These are phyloP conservation scores for Sarcophaga subvicina DNA, from an alignment of 2,888 invertebrate species.

Conservation along the genomic window DNA sequence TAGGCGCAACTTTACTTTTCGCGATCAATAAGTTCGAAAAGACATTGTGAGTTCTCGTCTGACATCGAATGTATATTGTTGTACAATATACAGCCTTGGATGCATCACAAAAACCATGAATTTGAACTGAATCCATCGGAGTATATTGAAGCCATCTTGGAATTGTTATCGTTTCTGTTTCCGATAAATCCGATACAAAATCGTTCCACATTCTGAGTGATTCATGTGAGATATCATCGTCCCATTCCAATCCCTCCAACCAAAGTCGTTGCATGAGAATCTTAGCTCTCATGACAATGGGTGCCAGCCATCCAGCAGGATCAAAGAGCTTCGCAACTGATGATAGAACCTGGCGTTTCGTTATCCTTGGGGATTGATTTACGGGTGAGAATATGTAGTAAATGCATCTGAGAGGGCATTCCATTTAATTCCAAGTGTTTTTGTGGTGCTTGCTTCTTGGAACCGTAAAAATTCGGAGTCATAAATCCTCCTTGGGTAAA, in stretches of 20 bases:
- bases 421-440: conserved; percentile 43
- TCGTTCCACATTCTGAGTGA: no score
- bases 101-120: neutral
- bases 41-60: no score
- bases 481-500: conserved; percentile 1
- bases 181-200: no score
- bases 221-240: no score
- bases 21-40: no score
- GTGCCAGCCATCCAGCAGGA: conserved; percentile 44
- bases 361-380: neutral
- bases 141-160: neutral
- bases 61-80: neutral
- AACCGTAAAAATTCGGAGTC: conserved; percentile 20
- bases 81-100: neutral
- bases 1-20: no score
- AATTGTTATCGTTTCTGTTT: no score
- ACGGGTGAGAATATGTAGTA: neutral
- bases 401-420: conserved; percentile 38
- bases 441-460: conserved; percentile 22
- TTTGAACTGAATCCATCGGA: neutral
- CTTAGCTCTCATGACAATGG: conserved; percentile 47
- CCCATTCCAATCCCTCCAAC: conserved; percentile 25
- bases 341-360: conserved; percentile 2
- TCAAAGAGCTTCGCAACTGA: conserved; percentile 30
- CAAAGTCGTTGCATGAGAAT: conserved; percentile 55